Base-by-base conservation (phyloP, 1,140 invertebrate species). In the Stegodyphus dumicola region DNA sequence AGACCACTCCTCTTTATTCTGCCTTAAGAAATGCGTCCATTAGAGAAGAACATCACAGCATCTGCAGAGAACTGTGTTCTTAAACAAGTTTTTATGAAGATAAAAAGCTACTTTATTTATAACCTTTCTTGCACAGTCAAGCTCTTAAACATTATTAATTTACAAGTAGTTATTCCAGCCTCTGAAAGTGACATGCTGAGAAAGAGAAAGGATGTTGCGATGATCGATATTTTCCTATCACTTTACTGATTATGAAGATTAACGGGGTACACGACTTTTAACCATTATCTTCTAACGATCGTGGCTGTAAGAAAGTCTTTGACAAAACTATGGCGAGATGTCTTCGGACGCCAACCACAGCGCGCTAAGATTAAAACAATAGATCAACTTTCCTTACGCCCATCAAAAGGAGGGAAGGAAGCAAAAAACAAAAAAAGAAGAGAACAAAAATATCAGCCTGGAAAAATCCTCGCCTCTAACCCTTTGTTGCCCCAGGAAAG, bases 401-500 rank as follows among this genome's bases (percentile, higher is more conserved):
- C 81, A 76, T 77, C 81, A 85, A 77, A 74, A 56, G 53, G 71
- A 64, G 69, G 33, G 18, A 33, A 49, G 66, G 64, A 83, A 83
- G 52, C 74, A 33, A 33, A 75, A 75, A 74, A 74, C 71, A 13
- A 73, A 17, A n/a, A 51, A 49, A 17, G 51, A 18, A 33, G 69
- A 18, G 18, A 49, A 69, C 69, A 70, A 83, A 81, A 81, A 81
- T 81, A 81, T 49, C 15, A 7, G 13, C 71, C 18, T 11, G 70
- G 80, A 69, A 67, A 85, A 85, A 85, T 76, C 69, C 65, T 77
- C 54, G 33, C 49, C 51, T 60, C 64, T 71, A 85, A 85, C 81
- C 81, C 81, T 85, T 85, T 85, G 81, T 85, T 85, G 81, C 81
- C 81, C 11, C 73, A 65, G 81, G 81, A 85, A 85, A 85, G 81